Percentiles rank a stretch among this genome's conserved stretches.
Conservation (phyloP, 92 coral and sea anemone genomes). For the Micromussa lordhowensis region DNA sequence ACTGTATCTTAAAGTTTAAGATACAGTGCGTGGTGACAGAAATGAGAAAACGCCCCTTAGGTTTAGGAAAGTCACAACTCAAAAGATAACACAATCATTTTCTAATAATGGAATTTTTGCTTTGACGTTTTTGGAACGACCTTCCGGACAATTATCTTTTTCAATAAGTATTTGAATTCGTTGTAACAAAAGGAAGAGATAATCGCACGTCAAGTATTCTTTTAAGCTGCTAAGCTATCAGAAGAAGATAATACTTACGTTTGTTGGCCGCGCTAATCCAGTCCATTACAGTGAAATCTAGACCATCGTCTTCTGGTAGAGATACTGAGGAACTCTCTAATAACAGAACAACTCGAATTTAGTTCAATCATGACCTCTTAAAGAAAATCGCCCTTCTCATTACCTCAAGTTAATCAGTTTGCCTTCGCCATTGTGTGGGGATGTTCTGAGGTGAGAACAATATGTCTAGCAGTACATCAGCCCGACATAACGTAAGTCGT, state of each 20-base stretch:
- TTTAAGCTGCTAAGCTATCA: neutral
- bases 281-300: conserved; percentile 60
- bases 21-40: neutral
- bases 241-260: conserved; percentile 52
- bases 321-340: conserved; percentile 9
- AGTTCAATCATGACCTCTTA: neutral
- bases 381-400: neutral
- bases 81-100: neutral
- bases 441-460: conserved; percentile 16
- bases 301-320: conserved; percentile 8
- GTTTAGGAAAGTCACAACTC: neutral
- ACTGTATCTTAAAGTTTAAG: too few species aligned
- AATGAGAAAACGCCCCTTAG: neutral
- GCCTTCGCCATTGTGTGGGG: neutral
- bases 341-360: conserved; percentile 1
- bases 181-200: neutral
- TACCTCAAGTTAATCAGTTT: conserved; percentile 6
- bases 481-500: neutral
- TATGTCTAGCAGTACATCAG: neutral
- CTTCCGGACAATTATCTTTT: neutral
- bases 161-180: neutral
- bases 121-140: neutral
- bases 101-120: neutral
- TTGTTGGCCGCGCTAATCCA: conserved; percentile 73
- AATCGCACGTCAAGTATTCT: neutral